Conservation (phyloP, 2,888 invertebrate genomes). For the Alloplasta piceator region DNA sequence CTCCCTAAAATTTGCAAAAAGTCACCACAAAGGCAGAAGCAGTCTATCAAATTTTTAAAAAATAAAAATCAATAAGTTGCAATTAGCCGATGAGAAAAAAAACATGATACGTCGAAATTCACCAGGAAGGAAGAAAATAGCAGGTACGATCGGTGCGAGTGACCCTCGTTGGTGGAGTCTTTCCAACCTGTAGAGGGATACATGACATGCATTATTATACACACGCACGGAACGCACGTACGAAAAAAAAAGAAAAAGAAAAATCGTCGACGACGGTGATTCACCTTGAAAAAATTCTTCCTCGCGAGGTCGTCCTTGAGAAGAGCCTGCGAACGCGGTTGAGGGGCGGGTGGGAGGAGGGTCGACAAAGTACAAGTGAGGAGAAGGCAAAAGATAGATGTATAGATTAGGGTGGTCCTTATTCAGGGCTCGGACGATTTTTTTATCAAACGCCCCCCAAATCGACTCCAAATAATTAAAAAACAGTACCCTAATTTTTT, state of each 20-base stretch:
- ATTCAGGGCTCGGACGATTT: too few species aligned
- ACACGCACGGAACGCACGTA: conserved; percentile 1
- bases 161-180: conserved; percentile 33
- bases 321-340: conserved; percentile 51
- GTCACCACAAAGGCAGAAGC: too few species aligned
- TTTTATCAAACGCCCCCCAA: too few species aligned
- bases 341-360: conserved; percentile 39
- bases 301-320: conserved; percentile 74
- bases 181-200: conserved; percentile 45
- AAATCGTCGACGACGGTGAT: conserved; percentile 70
- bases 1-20: too few species aligned
- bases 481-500: too few species aligned
- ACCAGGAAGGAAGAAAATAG: conserved; percentile 27
- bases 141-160: conserved; percentile 40
- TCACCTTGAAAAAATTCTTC: conserved; percentile 77
- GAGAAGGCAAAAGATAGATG: background rate
- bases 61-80: background rate
- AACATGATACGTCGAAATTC: background rate
- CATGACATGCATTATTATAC: background rate
- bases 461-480: too few species aligned
- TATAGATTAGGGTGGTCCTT: too few species aligned
- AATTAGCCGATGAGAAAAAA: too few species aligned
- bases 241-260: too few species aligned
- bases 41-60: background rate
- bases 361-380: conserved; percentile 29